These are phyloP conservation scores for Tamias sibiricus DNA, from an alignment of 2,113 vertebrate genomes.

Conservation along the genomic window DNA sequence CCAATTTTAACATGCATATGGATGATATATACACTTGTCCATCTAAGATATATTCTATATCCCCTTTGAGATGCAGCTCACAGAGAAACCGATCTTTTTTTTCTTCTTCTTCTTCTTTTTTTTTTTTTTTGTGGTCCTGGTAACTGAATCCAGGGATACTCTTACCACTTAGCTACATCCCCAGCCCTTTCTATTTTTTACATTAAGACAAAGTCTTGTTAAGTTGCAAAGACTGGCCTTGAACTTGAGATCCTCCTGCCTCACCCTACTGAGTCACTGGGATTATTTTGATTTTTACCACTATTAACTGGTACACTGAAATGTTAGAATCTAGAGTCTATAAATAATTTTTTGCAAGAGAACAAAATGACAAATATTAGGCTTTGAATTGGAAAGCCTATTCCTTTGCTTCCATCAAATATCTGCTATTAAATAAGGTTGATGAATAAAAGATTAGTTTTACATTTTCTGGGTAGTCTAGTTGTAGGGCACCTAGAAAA, in stretches of 20 bases:
- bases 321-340: neutral
- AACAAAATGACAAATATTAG: neutral
- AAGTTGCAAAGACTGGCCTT: neutral
- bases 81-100: neutral
- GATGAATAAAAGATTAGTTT: neutral
- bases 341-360: slow-evolving; percentile 15
- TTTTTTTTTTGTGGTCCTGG: neutral
- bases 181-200: neutral
- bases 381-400: slow-evolving; percentile 9
- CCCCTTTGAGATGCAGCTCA: neutral
- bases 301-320: neutral
- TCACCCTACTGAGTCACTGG: neutral
- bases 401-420: slow-evolving; percentile 24
- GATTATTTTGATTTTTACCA: slow-evolving; percentile 3
- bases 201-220: neutral
- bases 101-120: too few relatives aligned
- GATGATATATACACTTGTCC: neutral
- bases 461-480: neutral
- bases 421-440: slow-evolving; percentile 28
- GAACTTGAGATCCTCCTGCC: neutral
- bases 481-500: neutral
- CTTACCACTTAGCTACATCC: neutral
- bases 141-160: neutral
- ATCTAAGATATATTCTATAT: neutral
- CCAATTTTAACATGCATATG: neutral